These are phyloP conservation scores for Dioctria linearis DNA, from an alignment of 2,888 invertebrate species.

Conservation along the genomic window DNA sequence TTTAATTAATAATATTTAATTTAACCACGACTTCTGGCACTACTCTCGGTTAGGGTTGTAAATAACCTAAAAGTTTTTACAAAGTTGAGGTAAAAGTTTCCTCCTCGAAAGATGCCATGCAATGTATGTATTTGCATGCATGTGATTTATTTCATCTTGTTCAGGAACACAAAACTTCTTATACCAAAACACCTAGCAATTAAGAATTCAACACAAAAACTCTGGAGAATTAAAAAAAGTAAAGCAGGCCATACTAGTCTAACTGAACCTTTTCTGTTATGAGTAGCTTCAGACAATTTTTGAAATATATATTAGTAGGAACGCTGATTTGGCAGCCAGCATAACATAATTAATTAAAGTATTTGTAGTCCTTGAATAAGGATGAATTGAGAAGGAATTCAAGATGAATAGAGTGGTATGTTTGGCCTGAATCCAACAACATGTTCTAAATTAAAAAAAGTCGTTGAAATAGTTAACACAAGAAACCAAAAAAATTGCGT, in stretches of 20 bases:
- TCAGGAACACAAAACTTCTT: background rate
- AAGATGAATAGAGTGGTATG: no score
- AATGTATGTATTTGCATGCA: conserved; percentile 36
- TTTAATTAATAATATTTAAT: conserved; percentile 44
- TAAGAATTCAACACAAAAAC: conserved; percentile 7
- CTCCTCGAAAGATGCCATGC: background rate
- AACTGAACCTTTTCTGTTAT: no score
- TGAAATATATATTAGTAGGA: no score
- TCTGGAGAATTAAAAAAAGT: background rate
- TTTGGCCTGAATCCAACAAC: no score
- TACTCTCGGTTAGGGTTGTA: conserved; percentile 9
- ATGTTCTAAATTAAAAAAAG: no score
- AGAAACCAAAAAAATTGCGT: no score
- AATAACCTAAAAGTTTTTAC: conserved; percentile 37
- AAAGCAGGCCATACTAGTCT: background rate
- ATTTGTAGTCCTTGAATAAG: no score
- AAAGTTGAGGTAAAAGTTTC: conserved; percentile 26
- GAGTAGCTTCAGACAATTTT: no score
- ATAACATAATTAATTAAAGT: no score
- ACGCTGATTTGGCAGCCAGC: no score
- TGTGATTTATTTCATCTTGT: conserved; percentile 12
- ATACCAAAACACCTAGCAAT: conserved; percentile 21
- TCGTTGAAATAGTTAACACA: no score
- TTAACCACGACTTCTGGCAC: background rate
- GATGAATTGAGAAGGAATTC: no score